Conservation (phyloP, 1,140 invertebrate species). For the Zaprionus ghesquierei region DNA sequence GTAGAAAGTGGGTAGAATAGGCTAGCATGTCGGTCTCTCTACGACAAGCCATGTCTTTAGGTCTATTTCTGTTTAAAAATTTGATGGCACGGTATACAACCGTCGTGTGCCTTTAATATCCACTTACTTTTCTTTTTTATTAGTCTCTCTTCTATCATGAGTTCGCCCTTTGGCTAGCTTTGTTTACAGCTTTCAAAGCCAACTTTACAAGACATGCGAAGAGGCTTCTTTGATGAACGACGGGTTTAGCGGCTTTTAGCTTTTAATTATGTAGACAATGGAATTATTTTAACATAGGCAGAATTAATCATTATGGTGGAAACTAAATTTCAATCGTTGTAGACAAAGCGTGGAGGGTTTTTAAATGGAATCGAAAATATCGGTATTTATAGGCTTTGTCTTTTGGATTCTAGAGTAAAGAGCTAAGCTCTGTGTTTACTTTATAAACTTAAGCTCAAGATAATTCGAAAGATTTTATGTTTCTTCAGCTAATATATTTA, state of each 20-base stretch:
- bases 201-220: not conserved
- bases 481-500: too few relatives aligned
- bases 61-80: not conserved
- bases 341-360: not conserved
- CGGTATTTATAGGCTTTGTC: not conserved
- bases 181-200: not conserved
- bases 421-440: not conserved
- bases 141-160: not conserved
- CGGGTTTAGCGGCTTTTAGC: slow-evolving; percentile 23
- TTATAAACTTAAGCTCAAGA: too few relatives aligned
- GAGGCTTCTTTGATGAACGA: not conserved
- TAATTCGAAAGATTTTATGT: too few relatives aligned
- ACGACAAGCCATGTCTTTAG: not conserved
- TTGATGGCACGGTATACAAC: not conserved
- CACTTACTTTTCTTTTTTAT: not conserved
- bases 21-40: not conserved
- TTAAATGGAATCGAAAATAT: not conserved
- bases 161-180: not conserved
- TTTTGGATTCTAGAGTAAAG: too few relatives aligned
- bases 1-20: not conserved
- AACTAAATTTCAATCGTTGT: too few relatives aligned
- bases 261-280: slow-evolving; percentile 24
- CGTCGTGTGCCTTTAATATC: not conserved
- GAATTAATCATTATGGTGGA: not conserved
- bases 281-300: not conserved